Evolutionary conservation across 2,797 vertebrate species (phyloP).

Genomic region (Pseudotriccus pelzelni): DNA sequence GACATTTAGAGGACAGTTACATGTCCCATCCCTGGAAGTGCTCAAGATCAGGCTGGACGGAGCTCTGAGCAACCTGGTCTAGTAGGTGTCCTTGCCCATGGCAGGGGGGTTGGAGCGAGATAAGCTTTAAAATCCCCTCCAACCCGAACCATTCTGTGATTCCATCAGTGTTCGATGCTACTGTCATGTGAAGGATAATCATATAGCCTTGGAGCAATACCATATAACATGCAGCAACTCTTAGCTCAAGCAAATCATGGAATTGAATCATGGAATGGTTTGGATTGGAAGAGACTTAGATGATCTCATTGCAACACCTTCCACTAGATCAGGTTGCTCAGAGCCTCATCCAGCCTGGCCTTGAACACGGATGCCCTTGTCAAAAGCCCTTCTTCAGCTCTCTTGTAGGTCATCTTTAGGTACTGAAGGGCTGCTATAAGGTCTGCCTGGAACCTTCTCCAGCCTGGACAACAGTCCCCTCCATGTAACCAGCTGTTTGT

Average conservation of each 20-base stretch:
- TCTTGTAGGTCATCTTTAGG: not conserved
- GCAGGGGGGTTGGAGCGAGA: not conserved
- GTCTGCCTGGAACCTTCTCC: not conserved
- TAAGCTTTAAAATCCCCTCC: not conserved
- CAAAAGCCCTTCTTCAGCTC: not conserved
- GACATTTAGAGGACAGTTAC: not conserved
- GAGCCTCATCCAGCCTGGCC: not conserved
- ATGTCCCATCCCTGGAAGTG: not conserved
- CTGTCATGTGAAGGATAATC: not conserved
- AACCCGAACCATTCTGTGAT: not conserved
- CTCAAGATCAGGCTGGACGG: not conserved
- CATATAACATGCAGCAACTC: rapidly evolving
- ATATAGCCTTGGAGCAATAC: not conserved
- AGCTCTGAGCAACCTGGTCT: not conserved
- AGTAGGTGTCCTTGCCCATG: not conserved
- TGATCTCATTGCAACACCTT: not conserved
- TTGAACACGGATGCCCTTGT: not conserved
- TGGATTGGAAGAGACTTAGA: not conserved
- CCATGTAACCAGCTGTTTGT: not conserved
- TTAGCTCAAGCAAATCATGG: not conserved
- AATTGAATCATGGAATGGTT: not conserved
- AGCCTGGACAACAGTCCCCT: not conserved
- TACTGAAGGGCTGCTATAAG: not conserved
- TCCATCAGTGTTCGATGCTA: not conserved
- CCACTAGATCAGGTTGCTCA: not conserved